Base-by-base conservation (phyloP, 2,888 invertebrate species). In the Mesorhabditis spiculigera region DNA sequence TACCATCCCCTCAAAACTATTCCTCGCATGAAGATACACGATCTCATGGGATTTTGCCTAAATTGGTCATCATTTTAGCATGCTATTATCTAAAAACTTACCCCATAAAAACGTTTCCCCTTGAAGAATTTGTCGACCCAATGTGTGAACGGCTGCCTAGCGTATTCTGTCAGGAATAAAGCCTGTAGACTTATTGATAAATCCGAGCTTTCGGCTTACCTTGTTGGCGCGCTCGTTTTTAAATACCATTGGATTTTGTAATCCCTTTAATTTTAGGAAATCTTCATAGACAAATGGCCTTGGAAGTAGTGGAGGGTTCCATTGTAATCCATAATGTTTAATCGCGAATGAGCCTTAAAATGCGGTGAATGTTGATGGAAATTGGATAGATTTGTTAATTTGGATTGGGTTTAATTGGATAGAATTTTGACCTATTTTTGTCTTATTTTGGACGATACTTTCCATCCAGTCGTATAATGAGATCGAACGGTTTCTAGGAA, bases 31-130 rank as follows among this genome's bases (percentile, higher is more conserved):
- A 13, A 50, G n/a, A 50, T 50, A 50, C 8, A 50, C 58, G n/a
- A 50, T 50, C 58, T 50, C 58, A 50, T 50, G 8, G 58, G 58
- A n/a, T 50, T 50, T 50, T 50, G 58, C n/a, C 58, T 50, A 50
- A 50, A 50, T 50, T 50, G 8, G 1, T 50, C 10, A 50, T 13
- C 8, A 10, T 50, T n/a, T 50, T n/a, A 50, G n/a, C 1, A 50
- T 13, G n/a, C n/a, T 2, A 13, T 50, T 50, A n/a, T 50, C 58
- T 28, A 28, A 28, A 28, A 28, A 28, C 28, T 50, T n/a, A 50
- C 58, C n/a, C 58, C 58, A 50, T 50, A 50, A n/a, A 50, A 50
- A 50, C n/a, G 8, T 50, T n/a, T 50, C 8, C n/a, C 58, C n/a
- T 50, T 50, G 58, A 50, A 50, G 58, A 50, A 50, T 13, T n/a